Evolutionary conservation across 2,888 invertebrate species (phyloP), one percentile per base, ranked within the genome.

Genomic region (Nasonovia ribisnigri): DNA sequence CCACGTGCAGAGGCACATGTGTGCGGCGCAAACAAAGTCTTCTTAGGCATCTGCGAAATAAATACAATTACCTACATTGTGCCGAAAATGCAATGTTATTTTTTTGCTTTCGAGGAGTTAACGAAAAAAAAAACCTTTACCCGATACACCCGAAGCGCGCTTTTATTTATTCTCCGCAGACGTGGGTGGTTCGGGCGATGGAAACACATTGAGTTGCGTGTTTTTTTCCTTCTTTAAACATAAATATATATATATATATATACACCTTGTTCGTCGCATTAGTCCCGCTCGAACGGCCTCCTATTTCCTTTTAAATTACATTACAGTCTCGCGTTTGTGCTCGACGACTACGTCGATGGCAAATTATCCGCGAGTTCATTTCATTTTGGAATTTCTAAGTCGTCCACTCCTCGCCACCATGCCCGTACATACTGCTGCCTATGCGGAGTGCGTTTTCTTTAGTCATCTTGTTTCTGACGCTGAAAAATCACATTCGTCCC

Each of bases 281-380:
- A 93, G 93, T 93, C 90, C 13, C 90, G 60, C 93, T 86, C 86
- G 84, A 93, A 93, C 43, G 90, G 67, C 67, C 84, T 90, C 90
- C 93, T 86, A 93, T 93, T 93, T 93, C 90, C 29, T 93, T 90
- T 93, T 93, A 93, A 93, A 93, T 93, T 87, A 86, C 93, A 93
- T 93, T 93, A 90, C 90, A n/a, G 93, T 42, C 67, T 42, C 46
- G 67, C 93, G 86, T 93, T 90, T 93, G 93, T 93, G 90, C 89
- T 46, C 51, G 84, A 92, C 87, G 86, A 86, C 84, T 57, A 87
- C 77, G 88, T 46, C 84, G 84, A 90, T 36, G 42, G 67, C 90
- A 90, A 90, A 93, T 93, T 93, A 93, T 90, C 67, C 86, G 67
- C 88, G 26, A 93, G 93, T 90, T 93, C 90, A 90, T 93, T 93